Evolutionary conservation across 1,140 invertebrate species (phyloP).

Genomic region (Choristoneura fumiferana): DNA sequence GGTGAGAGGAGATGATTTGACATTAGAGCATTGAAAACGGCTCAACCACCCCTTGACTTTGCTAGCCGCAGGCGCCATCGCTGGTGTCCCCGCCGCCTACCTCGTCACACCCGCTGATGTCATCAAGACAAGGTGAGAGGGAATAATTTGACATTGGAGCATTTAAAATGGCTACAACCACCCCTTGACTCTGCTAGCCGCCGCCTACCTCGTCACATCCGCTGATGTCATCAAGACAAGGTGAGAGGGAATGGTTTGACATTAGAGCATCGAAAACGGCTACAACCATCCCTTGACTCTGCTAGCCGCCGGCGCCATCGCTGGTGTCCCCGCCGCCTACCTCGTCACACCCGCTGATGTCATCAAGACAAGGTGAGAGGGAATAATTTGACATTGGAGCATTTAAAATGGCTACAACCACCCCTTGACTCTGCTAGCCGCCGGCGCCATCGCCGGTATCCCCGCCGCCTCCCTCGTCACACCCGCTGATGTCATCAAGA

Average conservation of each 20-base stretch:
- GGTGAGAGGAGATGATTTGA: too few relatives aligned
- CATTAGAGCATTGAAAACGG: too few relatives aligned
- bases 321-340: constrained; percentile 98
- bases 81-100: constrained; percentile 97
- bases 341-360: constrained; percentile 96
- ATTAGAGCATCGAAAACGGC: too few relatives aligned
- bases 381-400: too few relatives aligned
- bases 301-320: constrained; percentile 93
- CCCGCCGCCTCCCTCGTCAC: constrained; percentile 96
- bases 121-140: constrained; percentile 98
- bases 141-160: too few relatives aligned
- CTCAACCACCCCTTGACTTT: constrained; percentile 93
- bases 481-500: constrained; percentile 98
- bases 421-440: constrained; percentile 89
- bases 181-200: constrained; percentile 89
- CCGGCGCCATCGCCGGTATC: constrained; percentile 96
- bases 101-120: constrained; percentile 99
- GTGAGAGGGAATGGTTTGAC: too few relatives aligned
- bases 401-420: constrained; percentile 97
- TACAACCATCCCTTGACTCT: constrained; percentile 95
- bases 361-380: constrained; percentile 97
- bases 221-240: constrained; percentile 99
- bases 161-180: constrained; percentile 97
- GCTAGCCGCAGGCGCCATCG: constrained; percentile 93
- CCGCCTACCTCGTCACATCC: constrained; percentile 89